Evolutionary conservation across 2,797 vertebrate genomes (phyloP), one percentile per base, ranked within the genome.

Genomic region (Zenarchopterus dispar): DNA sequence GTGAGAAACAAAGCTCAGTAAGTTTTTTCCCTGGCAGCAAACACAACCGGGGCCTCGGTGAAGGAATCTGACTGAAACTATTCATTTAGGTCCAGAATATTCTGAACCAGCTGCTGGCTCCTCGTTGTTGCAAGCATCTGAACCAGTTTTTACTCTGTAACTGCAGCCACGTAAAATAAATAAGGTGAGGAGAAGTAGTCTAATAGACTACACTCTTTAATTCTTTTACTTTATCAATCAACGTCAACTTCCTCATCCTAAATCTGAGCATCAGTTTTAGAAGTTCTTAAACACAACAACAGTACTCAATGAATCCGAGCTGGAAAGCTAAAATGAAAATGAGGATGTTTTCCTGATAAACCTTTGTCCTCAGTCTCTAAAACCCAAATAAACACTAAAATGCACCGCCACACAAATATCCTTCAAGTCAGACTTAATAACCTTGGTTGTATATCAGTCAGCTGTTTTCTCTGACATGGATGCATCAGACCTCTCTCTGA

Each of bases 271-370:
- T 11, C 22, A 8, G 1, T 8, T 64, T 26, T 13, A 24, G 13
- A 45, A 44, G 36, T 11, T 21, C 22, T 42, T 21, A 28, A 65
- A 33, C 33, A 44, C 13, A 48, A 60, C 58, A 46, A 22, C 8
- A 56, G 1, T 2, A 11, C n/a, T 45, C 15, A 63, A 58, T 16
- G 19, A 64, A 57, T 57, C 62, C 61, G 7, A 64, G 59, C 0
- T 11, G 8, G 13, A 53, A 43, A 39, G 15, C 13, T 18, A 4
- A 63, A 42, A 41, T 28, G 56, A 75, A 17, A 71, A 60, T 19
- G 52, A 17, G 9, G n/a, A 17, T 1, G 15, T 43, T 62, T 73
- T 57, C 1, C 19, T 2, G 68, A 49, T 66, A 77, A 52, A 74
- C 61, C 62, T 22, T 7, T n/a, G 5, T 22, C 17, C 51, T 26